These are phyloP conservation scores for Cotesia vestalis DNA, from an alignment of 1,140 invertebrate species.

Conservation along the genomic window DNA sequence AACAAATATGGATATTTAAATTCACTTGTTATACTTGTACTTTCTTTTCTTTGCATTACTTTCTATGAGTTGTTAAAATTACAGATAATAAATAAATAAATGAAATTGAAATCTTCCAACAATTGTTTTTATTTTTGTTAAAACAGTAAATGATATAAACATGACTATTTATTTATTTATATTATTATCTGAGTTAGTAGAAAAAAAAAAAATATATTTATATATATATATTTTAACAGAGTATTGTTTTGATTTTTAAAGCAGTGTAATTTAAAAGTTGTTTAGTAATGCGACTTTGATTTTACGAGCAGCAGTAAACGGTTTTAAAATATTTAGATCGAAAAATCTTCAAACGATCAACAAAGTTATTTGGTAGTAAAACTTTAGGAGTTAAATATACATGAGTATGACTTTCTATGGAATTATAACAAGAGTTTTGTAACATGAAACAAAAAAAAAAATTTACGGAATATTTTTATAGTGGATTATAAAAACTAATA, in stretches of 20 bases:
- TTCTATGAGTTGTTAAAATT: conserved; percentile 2
- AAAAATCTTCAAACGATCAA: conserved; percentile 24
- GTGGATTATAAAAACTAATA: conserved; percentile 7
- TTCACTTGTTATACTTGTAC: not conserved
- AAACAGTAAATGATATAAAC: not conserved
- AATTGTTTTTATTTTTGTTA: conserved; percentile 9
- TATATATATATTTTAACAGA: no score
- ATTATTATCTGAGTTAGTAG: no score
- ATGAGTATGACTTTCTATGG: conserved; percentile 23
- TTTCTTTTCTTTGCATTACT: conserved; percentile 18
- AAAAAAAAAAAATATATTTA: no score
- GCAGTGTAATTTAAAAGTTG: not conserved
- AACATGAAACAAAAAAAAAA: conserved; percentile 20
- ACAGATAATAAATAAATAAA: conserved; percentile 20
- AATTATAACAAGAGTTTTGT: conserved; percentile 23
- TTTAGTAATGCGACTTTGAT: conserved; percentile 2
- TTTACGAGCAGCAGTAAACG: conserved; percentile 31
- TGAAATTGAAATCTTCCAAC: conserved; percentile 17
- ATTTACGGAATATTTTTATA: conserved; percentile 5
- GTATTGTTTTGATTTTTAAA: not conserved
- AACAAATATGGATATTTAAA: not conserved
- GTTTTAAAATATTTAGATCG: conserved; percentile 28
- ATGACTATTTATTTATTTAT: no score
- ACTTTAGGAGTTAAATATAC: conserved; percentile 1
- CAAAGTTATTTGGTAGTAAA: conserved; percentile 17